phyloP scores from a whole-genome alignment of 2,888 invertebrate species.

The Xylota sylvarum region DNA sequence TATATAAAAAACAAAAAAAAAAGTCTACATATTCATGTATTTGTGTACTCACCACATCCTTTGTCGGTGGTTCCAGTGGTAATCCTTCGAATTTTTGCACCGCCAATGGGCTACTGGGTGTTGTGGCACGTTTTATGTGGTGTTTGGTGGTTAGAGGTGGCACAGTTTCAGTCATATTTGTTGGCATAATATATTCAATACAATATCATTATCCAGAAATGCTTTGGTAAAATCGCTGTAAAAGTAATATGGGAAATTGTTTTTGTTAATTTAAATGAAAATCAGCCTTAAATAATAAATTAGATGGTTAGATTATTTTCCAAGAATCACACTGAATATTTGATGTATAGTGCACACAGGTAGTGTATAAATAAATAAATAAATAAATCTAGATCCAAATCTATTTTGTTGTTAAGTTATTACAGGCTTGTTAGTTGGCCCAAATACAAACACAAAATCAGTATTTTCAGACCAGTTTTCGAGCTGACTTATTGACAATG shows the following conservation, averaged over 20 bases:
- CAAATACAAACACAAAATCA: too few species aligned
- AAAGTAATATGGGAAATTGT: slow-evolving; percentile 13
- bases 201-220: slow-evolving; percentile 67
- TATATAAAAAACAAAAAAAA: background rate
- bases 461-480: too few species aligned
- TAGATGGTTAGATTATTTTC: too few species aligned
- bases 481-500: too few species aligned
- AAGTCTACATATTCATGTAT: too few species aligned
- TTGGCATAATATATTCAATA: slow-evolving; percentile 66
- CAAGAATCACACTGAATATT: too few species aligned
- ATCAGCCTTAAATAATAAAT: too few species aligned
- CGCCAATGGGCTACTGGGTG: slow-evolving; percentile 69
- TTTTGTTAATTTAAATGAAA: background rate
- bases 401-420: too few species aligned
- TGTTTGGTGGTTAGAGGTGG: slow-evolving; percentile 50
- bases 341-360: too few species aligned
- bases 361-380: too few species aligned
- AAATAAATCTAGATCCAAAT: too few species aligned
- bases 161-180: slow-evolving; percentile 72
- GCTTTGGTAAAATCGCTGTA: slow-evolving; percentile 59
- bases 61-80: slow-evolving; percentile 78
- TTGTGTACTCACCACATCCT: slow-evolving; percentile 79
- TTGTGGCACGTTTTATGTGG: slow-evolving; percentile 65
- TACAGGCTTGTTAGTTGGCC: too few species aligned
- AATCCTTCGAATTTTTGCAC: slow-evolving; percentile 79